phyloP scores from a whole-genome alignment of 2,797 vertebrate species.

The Sternotherus odoratus region DNA sequence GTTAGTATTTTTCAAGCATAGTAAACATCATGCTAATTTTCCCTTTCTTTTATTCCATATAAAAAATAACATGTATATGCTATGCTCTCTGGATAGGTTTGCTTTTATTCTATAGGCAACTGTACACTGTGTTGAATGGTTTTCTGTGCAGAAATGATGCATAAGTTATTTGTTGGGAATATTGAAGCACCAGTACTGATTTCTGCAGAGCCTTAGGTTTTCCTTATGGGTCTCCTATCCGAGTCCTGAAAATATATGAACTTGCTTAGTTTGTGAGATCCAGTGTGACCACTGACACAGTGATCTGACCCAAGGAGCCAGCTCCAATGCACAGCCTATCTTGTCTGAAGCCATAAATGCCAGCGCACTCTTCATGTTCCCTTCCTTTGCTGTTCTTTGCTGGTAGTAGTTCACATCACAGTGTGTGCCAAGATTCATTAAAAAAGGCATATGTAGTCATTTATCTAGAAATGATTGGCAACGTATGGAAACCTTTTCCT shows the following conservation, averaged over 20 bases:
- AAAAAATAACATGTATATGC: background rate
- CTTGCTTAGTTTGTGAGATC: rapidly evolving
- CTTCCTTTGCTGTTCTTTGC: background rate
- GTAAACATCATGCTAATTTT: background rate
- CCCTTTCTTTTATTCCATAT: background rate
- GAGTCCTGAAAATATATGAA: background rate
- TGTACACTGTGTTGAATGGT: background rate
- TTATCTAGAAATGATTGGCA: background rate
- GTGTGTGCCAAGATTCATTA: background rate
- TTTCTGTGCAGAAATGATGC: background rate
- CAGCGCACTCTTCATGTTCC: background rate
- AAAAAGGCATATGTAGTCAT: background rate
- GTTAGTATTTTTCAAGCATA: constrained; percentile 30
- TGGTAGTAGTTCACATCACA: background rate
- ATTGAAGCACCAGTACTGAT: background rate
- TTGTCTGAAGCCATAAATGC: background rate
- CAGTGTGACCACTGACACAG: rapidly evolving
- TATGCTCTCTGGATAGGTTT: background rate
- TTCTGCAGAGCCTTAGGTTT: rapidly evolving
- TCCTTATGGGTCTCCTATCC: rapidly evolving
- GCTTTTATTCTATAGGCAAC: background rate
- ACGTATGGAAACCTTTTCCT: background rate
- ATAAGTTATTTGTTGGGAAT: background rate
- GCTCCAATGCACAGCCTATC: background rate
- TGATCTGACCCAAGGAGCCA: rapidly evolving